Evolutionary conservation across 1,140 invertebrate genomes (phyloP).

Genomic region (Scaptomyza pallida): DNA sequence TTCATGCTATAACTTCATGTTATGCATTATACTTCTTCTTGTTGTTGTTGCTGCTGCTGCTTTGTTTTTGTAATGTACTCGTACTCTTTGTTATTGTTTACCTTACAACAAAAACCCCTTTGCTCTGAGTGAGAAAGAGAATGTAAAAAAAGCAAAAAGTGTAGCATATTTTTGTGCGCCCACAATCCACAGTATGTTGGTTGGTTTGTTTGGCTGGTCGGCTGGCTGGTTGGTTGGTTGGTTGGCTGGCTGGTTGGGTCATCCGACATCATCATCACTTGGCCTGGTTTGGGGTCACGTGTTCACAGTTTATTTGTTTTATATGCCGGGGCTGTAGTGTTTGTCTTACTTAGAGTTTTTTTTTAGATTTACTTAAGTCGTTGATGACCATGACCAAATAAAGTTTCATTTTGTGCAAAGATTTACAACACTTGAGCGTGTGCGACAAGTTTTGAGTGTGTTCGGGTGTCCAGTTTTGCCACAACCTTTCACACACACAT

Average conservation of each 20-base stretch:
- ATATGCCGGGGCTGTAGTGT: constrained; percentile 70
- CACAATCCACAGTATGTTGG: constrained; percentile 30
- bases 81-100: constrained; percentile 12
- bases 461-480: constrained; percentile 15
- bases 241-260: background rate
- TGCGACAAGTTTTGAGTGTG: constrained; percentile 75
- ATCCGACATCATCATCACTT: constrained; percentile 54
- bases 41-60: background rate
- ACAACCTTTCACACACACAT: constrained; percentile 1
- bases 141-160: constrained; percentile 23
- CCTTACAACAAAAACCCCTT: constrained; percentile 11
- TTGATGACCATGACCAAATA: constrained; percentile 81
- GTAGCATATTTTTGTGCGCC: constrained; percentile 61
- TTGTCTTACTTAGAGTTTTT: constrained; percentile 81
- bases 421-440: constrained; percentile 80
- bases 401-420: constrained; percentile 78
- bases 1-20: constrained; percentile 47
- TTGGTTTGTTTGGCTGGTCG: background rate
- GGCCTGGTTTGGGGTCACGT: constrained; percentile 68
- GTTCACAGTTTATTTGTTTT: constrained; percentile 77
- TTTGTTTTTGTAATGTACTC: constrained; percentile 50
- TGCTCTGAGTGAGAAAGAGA: background rate
- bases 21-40: constrained; percentile 54
- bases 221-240: background rate
- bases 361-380: constrained; percentile 79